phyloP scores from a whole-genome alignment of 2,113 vertebrate species.

The Trematocara unimaculatum region DNA sequence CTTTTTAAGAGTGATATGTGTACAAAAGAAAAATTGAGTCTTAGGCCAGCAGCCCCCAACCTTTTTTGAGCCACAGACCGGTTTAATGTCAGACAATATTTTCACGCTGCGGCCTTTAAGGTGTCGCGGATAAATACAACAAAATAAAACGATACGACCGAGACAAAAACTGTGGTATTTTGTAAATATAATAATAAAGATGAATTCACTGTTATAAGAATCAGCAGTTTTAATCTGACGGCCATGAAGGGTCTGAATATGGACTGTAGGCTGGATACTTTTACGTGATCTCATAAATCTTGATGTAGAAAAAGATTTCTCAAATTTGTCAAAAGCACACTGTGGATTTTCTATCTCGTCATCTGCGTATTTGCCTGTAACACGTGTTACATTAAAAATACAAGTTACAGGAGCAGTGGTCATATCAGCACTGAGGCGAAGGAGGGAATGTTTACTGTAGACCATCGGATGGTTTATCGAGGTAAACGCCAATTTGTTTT shows the following conservation, averaged over 20 bases:
- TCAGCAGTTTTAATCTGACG: neutral
- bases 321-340: neutral
- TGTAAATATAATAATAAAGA: neutral
- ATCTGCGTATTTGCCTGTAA: neutral
- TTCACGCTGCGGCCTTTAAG: neutral
- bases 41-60: neutral
- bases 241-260: neutral
- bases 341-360: neutral
- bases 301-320: neutral
- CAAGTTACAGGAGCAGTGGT: neutral
- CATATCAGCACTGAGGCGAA: neutral
- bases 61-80: neutral
- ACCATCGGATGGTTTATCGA: neutral
- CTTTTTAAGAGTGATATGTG: neutral
- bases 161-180: neutral
- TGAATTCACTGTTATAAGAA: neutral
- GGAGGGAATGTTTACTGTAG: neutral
- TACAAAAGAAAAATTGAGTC: neutral
- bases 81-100: neutral
- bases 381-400: neutral
- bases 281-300: neutral
- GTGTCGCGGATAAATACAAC: neutral
- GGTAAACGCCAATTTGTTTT: accelerated
- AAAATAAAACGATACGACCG: accelerated
- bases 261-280: neutral